phyloP scores from a whole-genome alignment of 2,888 invertebrate genomes.

The Matsumyia berberina region DNA sequence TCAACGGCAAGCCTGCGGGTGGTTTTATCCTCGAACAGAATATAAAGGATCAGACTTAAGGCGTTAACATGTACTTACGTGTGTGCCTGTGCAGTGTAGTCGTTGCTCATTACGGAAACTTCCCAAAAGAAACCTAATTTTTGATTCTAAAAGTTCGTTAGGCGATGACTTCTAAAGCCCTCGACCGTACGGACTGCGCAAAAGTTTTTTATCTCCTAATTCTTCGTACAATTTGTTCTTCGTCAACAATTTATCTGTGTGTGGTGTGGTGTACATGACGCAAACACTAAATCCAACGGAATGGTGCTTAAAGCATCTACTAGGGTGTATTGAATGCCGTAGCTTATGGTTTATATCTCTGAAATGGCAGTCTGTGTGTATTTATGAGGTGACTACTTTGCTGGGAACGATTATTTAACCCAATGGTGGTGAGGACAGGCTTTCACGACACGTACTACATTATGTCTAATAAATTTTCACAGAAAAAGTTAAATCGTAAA shows the following conservation, averaged over 20 bases:
- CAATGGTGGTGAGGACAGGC: slow-evolving; percentile 28
- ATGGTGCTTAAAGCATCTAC: slow-evolving; percentile 36
- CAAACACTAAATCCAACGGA: slow-evolving; percentile 16
- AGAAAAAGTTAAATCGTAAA: slow-evolving; percentile 5
- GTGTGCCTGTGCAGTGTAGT: not conserved
- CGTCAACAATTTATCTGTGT: not conserved
- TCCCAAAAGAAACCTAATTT: slow-evolving; percentile 40
- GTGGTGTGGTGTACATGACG: not conserved
- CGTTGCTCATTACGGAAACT: slow-evolving; percentile 6
- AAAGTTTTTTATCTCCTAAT: not conserved
- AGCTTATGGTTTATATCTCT: slow-evolving; percentile 63
- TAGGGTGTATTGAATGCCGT: slow-evolving; percentile 56
- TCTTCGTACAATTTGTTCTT: slow-evolving; percentile 1
- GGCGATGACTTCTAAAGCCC: not conserved
- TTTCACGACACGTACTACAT: slow-evolving; percentile 48
- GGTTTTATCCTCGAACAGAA: too few relatives aligned
- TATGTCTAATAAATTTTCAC: slow-evolving; percentile 52
- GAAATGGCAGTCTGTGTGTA: slow-evolving; percentile 50
- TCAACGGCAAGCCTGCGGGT: too few relatives aligned
- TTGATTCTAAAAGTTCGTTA: slow-evolving; percentile 42
- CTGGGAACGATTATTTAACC: slow-evolving; percentile 48
- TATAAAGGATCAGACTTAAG: too few relatives aligned
- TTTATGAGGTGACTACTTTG: slow-evolving; percentile 60
- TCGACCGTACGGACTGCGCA: slow-evolving; percentile 3
- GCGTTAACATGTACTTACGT: too few relatives aligned